Conservation (phyloP, 1,140 invertebrate species). For the Doryteuthis pealeii region DNA sequence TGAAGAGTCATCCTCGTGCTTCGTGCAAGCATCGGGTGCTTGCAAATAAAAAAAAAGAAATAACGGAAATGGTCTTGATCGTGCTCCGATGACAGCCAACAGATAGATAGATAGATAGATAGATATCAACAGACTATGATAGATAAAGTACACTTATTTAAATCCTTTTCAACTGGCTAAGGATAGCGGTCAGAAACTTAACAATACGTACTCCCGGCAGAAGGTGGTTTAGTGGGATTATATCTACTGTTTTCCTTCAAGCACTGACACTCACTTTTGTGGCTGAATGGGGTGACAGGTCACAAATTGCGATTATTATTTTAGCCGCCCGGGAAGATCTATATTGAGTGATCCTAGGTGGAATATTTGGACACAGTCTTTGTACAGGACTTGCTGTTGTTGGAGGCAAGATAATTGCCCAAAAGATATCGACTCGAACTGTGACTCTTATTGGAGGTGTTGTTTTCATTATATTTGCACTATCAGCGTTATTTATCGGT, state of each 20-base stretch:
- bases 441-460: slow-evolving; percentile 91
- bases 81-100: too few species aligned
- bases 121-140: too few species aligned
- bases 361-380: neutral
- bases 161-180: too few species aligned
- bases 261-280: slow-evolving; percentile 95
- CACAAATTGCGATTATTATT: slow-evolving; percentile 95
- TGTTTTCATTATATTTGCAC: slow-evolving; percentile 89
- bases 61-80: too few species aligned
- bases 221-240: slow-evolving; percentile 49
- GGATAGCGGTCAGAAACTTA: too few species aligned
- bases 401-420: neutral
- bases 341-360: slow-evolving; percentile 49
- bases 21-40: too few species aligned
- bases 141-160: too few species aligned
- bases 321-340: neutral
- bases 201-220: slow-evolving; percentile 45
- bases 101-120: too few species aligned
- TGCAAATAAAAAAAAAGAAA: too few species aligned
- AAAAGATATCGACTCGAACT: neutral
- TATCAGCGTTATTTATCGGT: slow-evolving; percentile 77
- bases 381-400: neutral
- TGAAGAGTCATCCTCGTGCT: too few species aligned
- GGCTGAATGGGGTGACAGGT: slow-evolving; percentile 98
- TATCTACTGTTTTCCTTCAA: slow-evolving; percentile 87